Evolutionary conservation across 2,113 vertebrate species (phyloP).

Genomic region (Calyptomena viridis): DNA sequence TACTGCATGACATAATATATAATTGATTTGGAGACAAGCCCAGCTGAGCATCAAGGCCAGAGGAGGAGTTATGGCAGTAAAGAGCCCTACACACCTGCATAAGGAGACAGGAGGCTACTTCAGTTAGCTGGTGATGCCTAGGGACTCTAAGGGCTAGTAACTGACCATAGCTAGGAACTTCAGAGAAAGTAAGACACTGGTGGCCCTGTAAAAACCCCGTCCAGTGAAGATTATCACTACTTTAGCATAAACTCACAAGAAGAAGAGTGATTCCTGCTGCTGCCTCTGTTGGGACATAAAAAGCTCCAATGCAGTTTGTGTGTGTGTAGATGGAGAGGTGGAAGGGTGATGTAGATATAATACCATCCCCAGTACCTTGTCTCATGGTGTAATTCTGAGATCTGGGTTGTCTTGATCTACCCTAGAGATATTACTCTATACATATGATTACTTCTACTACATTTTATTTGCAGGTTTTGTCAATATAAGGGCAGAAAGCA

Average conservation of each 20-base stretch:
- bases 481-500: not conserved
- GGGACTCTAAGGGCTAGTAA: not conserved
- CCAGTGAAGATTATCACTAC: not conserved
- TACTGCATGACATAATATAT: not conserved
- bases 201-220: not conserved
- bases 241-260: not conserved
- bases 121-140: not conserved
- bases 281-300: not conserved
- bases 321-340: not conserved
- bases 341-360: not conserved
- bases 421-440: not conserved
- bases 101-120: not conserved
- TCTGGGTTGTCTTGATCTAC: not conserved
- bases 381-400: not conserved
- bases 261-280: not conserved
- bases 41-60: not conserved
- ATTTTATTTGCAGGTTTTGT: conserved; percentile 1
- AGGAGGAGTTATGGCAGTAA: not conserved
- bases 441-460: not conserved
- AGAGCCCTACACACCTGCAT: not conserved
- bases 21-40: not conserved
- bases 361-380: not conserved
- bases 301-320: not conserved
- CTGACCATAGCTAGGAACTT: not conserved
- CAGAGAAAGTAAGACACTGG: not conserved